Evolutionary conservation across 2,797 vertebrate species (phyloP).

Genomic region (Phataginus tetradactyla): DNA sequence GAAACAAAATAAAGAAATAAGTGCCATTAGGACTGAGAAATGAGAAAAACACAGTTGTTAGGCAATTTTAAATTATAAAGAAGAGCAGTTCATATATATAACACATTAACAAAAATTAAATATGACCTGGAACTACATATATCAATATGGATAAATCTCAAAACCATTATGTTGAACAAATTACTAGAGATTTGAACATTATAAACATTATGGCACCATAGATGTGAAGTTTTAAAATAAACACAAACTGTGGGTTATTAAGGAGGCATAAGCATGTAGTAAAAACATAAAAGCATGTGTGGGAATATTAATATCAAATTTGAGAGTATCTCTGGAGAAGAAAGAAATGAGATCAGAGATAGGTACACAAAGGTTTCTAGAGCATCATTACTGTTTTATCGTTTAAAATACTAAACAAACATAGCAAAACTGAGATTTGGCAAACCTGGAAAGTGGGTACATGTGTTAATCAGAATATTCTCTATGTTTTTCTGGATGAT

Average conservation of each 20-base stretch:
- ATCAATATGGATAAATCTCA: not conserved
- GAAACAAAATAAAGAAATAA: not conserved
- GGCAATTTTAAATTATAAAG: slow-evolving; percentile 3
- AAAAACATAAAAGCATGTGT: not conserved
- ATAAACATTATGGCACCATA: not conserved
- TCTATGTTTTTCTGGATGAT: not conserved
- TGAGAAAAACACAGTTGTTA: not conserved
- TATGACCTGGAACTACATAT: not conserved
- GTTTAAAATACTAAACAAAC: not conserved
- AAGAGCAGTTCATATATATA: not conserved
- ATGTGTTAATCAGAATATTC: not conserved
- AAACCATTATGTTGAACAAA: not conserved
- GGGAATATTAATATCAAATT: not conserved
- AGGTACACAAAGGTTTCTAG: not conserved
- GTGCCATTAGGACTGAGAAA: not conserved
- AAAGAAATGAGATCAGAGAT: not conserved
- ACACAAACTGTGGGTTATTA: not conserved
- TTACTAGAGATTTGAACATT: not conserved
- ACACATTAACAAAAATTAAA: not conserved
- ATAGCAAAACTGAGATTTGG: not conserved
- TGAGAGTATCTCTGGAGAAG: not conserved
- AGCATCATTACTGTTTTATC: not conserved
- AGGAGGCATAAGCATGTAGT: not conserved
- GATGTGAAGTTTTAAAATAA: not conserved
- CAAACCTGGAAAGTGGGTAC: not conserved